Conservation (phyloP, 2,797 vertebrate genomes). For the Dryobates pubescens region DNA sequence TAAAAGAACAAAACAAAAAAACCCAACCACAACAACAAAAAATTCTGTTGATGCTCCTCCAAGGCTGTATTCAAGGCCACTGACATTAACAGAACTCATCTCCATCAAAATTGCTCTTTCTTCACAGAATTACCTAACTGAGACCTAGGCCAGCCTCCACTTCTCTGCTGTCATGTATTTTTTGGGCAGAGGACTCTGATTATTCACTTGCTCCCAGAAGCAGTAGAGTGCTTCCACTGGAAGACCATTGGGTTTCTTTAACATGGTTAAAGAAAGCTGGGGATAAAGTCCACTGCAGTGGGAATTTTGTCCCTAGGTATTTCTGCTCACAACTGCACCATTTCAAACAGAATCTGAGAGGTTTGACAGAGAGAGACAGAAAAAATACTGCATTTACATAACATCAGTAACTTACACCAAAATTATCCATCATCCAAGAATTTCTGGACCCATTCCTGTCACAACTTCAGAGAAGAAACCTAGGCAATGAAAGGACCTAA, state of each 20-base stretch:
- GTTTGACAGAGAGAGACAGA: neutral
- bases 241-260: neutral
- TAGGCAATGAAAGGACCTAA: neutral
- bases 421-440: constrained; percentile 45
- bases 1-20: neutral
- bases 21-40: neutral
- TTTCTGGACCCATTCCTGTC: constrained; percentile 42
- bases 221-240: neutral
- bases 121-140: neutral
- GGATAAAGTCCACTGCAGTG: neutral
- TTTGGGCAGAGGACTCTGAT: too few relatives aligned
- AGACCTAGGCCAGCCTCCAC: neutral
- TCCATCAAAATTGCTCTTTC: neutral
- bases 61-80: neutral
- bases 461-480: constrained; percentile 24
- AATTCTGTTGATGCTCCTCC: neutral
- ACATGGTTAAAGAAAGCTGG: fast-evolving
- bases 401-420: neutral
- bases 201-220: neutral
- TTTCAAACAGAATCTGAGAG: neutral
- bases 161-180: neutral
- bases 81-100: neutral
- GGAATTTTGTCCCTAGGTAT: neutral
- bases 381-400: neutral
- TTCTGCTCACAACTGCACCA: neutral